Evolutionary conservation across 1,140 invertebrate species (phyloP), one percentile per base, ranked within the genome.

Genomic region (Pachypsylla venusta): DNA sequence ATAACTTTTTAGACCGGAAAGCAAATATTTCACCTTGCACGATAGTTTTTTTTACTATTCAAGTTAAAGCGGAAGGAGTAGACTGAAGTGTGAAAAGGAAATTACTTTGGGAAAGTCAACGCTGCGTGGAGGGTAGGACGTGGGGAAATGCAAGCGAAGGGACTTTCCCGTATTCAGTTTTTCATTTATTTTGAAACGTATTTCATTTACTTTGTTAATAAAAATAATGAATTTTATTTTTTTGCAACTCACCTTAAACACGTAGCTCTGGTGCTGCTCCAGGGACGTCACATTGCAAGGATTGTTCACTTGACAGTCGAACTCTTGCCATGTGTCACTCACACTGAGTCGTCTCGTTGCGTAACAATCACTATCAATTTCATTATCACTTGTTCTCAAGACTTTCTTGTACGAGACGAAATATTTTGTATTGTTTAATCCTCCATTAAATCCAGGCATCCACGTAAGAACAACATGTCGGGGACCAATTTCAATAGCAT

Each of bases 401-500:
- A 84, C 77, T 25, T 82, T 77, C 54, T 81, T 78, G 67, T 87
- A 87, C 7, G 79, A 79, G 4, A 92, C 84, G 64, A 87, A 87
- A 70, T 87, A 92, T 66, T 89, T 89, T 0, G 88, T 93, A 63
- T 83, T 87, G 13, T 79, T 78, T 27, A 89, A 68, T 0, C 90
- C 90, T 0, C 92, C 91, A 71, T 94, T 87, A 67, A 94, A 95
- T 0, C 89, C 90, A 1, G 87, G 80, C 63, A 86, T 82, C 89
- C 89, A 94, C 27, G 77, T 75, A 1, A 94, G 69, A 0, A 83
- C 81, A 0, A 93, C 84, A 65, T 79, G 84, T 14, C 83, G 84
- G 2, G 83, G 83, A 0, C 84, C 86, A 1, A 85, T 76, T 62
- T 83, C 81, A 42, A 81, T 73, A 5, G 83, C 78, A 0, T 78